Evolutionary conservation across 2,888 invertebrate species (phyloP).

Genomic region (Helobdella robusta): DNA sequence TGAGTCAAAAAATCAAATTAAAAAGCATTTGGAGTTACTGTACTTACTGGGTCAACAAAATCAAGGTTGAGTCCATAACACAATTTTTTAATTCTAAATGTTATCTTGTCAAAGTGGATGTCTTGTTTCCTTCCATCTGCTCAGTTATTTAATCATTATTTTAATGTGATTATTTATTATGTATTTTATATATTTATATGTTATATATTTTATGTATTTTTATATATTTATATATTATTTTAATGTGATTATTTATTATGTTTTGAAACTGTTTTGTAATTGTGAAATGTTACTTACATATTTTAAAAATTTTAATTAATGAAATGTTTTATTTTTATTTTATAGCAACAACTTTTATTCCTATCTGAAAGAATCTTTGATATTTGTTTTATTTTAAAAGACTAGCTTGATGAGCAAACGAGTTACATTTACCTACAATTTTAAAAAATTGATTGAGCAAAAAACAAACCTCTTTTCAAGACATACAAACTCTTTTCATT

Average conservation of each 20-base stretch:
- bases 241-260: no score
- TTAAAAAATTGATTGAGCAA: background rate
- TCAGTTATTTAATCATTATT: background rate
- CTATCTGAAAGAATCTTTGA: no score
- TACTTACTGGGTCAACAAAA: constrained; percentile 79
- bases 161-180: no score
- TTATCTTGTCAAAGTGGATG: constrained; percentile 94
- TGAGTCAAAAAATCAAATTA: background rate
- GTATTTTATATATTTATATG: no score
- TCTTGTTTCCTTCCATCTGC: constrained; percentile 71
- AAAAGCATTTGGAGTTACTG: background rate
- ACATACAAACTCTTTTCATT: background rate
- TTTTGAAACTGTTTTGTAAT: no score
- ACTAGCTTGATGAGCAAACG: background rate
- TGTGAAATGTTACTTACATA: no score
- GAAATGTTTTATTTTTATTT: no score
- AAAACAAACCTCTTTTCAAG: constrained; percentile 7
- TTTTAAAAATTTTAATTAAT: no score
- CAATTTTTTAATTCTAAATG: constrained; percentile 82
- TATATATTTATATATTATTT: no score
- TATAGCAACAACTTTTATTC: no score
- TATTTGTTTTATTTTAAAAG: no score
- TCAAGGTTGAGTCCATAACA: constrained; percentile 92
- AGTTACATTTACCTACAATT: background rate
- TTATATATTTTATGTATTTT: no score